These are phyloP conservation scores for Strigamia transsilvanica DNA, from an alignment of 2,888 invertebrate species.

Conservation along the genomic window DNA sequence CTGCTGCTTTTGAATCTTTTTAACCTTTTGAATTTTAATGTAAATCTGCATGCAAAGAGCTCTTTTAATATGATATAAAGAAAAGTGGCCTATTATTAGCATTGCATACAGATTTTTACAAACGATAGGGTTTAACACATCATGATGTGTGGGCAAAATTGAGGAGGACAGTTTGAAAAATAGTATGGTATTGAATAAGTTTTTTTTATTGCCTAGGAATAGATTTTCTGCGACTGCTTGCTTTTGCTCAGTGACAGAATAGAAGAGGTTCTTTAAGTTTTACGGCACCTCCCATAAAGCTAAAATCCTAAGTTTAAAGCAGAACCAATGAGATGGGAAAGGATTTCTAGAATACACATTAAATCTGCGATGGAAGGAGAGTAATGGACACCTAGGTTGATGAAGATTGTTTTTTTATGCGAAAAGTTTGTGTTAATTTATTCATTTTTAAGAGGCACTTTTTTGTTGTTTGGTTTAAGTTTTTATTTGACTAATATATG, in stretches of 20 bases:
- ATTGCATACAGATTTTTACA: too few species aligned
- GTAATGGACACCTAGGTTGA: constrained; percentile 29
- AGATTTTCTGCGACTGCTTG: constrained; percentile 20
- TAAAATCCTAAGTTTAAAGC: constrained; percentile 39
- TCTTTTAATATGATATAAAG: too few species aligned
- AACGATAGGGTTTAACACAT: too few species aligned
- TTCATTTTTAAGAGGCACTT: constrained; percentile 13
- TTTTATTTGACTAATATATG: constrained; percentile 36
- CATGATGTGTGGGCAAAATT: background rate
- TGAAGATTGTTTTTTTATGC: constrained; percentile 18
- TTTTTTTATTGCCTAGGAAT: constrained; percentile 14
- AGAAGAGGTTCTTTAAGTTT: constrained; percentile 42
- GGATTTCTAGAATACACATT: constrained; percentile 36
- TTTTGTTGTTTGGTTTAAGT: background rate
- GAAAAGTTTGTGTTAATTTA: constrained; percentile 43
- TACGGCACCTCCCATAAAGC: constrained; percentile 35
- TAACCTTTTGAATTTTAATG: too few species aligned
- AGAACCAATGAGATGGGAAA: constrained; percentile 16
- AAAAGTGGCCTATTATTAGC: too few species aligned
- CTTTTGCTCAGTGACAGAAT: constrained; percentile 16
- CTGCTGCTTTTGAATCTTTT: too few species aligned
- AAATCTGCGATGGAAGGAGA: constrained; percentile 9
- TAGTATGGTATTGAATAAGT: constrained; percentile 23
- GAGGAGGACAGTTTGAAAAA: background rate
- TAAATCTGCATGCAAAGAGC: too few species aligned